These are phyloP conservation scores for Oncorhynchus keta DNA, from an alignment of 2,113 vertebrate species.

Conservation along the genomic window DNA sequence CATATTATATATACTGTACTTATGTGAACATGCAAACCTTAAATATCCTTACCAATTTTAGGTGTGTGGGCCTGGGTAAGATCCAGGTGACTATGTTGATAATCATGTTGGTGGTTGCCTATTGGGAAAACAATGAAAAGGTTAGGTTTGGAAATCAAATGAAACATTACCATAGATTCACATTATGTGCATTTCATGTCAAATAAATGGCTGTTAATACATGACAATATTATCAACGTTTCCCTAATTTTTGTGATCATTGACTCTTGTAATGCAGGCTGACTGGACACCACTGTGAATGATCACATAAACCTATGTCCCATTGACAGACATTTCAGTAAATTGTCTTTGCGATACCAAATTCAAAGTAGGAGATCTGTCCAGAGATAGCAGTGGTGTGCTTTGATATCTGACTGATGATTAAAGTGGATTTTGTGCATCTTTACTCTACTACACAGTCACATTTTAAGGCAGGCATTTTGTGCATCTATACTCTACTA, in stretches of 20 bases:
- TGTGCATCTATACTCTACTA: background rate
- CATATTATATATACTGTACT: background rate
- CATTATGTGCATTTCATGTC: background rate
- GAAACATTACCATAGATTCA: background rate
- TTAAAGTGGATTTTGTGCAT: background rate
- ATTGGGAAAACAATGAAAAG: constrained; percentile 40
- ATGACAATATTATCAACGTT: background rate
- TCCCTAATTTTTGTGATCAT: background rate
- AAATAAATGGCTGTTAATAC: background rate
- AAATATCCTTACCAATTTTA: constrained; percentile 84
- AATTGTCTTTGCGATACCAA: background rate
- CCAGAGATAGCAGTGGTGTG: background rate
- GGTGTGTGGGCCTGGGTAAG: constrained; percentile 85
- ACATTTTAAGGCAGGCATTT: background rate
- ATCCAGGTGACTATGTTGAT: constrained; percentile 86
- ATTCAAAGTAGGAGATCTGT: background rate
- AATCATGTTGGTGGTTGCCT: constrained; percentile 91
- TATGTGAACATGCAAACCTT: background rate
- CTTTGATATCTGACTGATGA: background rate
- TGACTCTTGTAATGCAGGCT: background rate
- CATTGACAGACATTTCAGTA: background rate
- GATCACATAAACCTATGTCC: background rate
- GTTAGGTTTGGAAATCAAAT: background rate
- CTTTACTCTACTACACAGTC: background rate
- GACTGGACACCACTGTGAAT: background rate